Base-by-base conservation (phyloP, 2,113 vertebrate genomes). In the Gymnarchus niloticus region DNA sequence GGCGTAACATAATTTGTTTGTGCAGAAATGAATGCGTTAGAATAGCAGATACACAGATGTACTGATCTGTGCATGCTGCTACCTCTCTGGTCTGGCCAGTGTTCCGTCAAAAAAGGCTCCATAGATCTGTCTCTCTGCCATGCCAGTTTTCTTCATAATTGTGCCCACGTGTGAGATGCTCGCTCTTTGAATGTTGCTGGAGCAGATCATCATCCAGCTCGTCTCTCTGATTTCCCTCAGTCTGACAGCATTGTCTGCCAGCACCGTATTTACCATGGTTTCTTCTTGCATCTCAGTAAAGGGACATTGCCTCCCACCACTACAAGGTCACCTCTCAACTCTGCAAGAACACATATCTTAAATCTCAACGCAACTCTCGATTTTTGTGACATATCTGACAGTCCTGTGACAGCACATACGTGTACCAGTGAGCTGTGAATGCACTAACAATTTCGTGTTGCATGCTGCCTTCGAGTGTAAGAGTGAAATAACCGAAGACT, bases 221-320 rank as follows among this genome's bases (percentile, higher is more conserved):
- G 65, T 73, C 33, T 8, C 33, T 73, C 65, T 73, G 65, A 73
- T 73, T 73, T 19, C 65, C 65, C 65, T 73, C 65, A 73, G 65
- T 73, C 65, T 73, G 65, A 73, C 65, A 73, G 65, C 65, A 73
- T 73, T 73, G 65, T 73, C 65, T 73, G 65, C 65, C 33, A 73
- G 65, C 41, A 73, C 65, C 65, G 41, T 19, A 73, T 73, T 73
- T 73, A 73, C 65, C 65, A 73, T n/a, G n/a, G n/a, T n/a, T n/a
- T n/a, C n/a, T n/a, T n/a, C n/a, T n/a, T n/a, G n/a, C n/a, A n/a
- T n/a, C n/a, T n/a, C 65, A 41, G 65, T 37, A 33, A 73, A 73
- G 65, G 65, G 65, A 73, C 65, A 73, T 73, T 5, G 65, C 65
- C 65, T 73, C 65, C 65, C 33, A 73, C 65, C 41, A 73, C 65